These are phyloP conservation scores for Ambastaia sidthimunki DNA, from an alignment of 2,797 vertebrate genomes.

Conservation along the genomic window DNA sequence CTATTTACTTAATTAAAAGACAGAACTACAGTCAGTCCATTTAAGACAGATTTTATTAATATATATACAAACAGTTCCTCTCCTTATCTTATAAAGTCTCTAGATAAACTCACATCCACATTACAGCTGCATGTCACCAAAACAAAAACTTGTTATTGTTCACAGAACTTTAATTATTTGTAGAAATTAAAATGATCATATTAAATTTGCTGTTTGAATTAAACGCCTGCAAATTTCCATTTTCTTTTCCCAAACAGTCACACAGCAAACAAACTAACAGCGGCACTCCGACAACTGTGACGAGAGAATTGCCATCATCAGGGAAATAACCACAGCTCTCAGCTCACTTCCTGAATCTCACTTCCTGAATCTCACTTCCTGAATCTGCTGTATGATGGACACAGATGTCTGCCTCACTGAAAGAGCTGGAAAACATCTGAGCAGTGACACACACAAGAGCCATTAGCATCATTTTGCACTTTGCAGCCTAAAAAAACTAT, in stretches of 20 bases:
- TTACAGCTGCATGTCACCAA: neutral
- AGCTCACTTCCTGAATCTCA: neutral
- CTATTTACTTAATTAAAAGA: no score
- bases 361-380: neutral
- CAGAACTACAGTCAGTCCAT: no score
- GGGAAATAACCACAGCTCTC: constrained; percentile 1
- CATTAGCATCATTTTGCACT: neutral
- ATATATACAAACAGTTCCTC: no score
- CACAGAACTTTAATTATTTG: neutral
- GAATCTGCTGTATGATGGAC: neutral
- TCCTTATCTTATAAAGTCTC: no score
- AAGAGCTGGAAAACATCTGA: neutral
- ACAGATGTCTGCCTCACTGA: neutral
- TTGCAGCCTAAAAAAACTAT: constrained; percentile 8
- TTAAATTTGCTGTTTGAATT: neutral
- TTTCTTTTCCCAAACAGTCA: neutral
- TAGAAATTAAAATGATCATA: neutral
- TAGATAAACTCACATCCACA: neutral
- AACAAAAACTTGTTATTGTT: neutral
- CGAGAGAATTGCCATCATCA: constrained; percentile 35
- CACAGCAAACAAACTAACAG: neutral
- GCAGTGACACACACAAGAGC: constrained; percentile 1
- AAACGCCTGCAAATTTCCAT: neutral
- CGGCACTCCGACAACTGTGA: neutral
- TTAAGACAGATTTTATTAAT: no score